Evolutionary conservation across 1,140 invertebrate genomes (phyloP), one percentile per base, ranked within the genome.

Genomic region (Trichonephila clavipes): DNA sequence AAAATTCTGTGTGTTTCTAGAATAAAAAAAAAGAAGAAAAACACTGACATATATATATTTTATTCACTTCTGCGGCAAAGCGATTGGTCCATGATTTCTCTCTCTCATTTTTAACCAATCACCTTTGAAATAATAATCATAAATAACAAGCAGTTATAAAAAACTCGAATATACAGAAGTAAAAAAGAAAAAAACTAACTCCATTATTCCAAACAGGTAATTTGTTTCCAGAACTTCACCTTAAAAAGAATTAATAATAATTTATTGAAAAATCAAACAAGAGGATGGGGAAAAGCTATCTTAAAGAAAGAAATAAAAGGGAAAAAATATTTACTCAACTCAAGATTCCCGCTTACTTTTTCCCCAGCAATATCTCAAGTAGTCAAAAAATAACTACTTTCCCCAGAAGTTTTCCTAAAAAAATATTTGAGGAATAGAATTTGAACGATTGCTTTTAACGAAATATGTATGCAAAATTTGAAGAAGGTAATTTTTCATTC

Each of bases 401-500:
- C 40, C 85, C 8, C 19, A 28, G 8, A 1, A 40, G 21, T 28
- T 87, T 62, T 64, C 62, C n/a, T 19, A 40, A 19, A 34, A 28
- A 40, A 21, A 19, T 58, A 5, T 87, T 87, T 28, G n/a, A n/a
- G 18, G 62, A 87, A 87, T 64, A 62, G 85, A 64, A 87, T 44
- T n/a, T 87, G 85, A 87, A 59, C 24, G 85, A 87, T 87, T 64
- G 59, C 85, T 44, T 58, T 64, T 87, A 34, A 34, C 61, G 61
- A 87, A 87, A 87, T 87, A 40, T 28, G 72, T 64, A 87, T 34
- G 85, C 85, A 87, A n/a, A 64, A 40, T 62, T 64, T 87, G n/a
- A 87, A 87, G 61, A n/a, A 40, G 62, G 58, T 10, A 19, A 87
- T 87, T 64, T 87, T 87, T 87, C 85, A 62, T 28, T 44, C 82